phyloP scores from a whole-genome alignment of 2,888 invertebrate genomes.

The Dusona sp. region DNA sequence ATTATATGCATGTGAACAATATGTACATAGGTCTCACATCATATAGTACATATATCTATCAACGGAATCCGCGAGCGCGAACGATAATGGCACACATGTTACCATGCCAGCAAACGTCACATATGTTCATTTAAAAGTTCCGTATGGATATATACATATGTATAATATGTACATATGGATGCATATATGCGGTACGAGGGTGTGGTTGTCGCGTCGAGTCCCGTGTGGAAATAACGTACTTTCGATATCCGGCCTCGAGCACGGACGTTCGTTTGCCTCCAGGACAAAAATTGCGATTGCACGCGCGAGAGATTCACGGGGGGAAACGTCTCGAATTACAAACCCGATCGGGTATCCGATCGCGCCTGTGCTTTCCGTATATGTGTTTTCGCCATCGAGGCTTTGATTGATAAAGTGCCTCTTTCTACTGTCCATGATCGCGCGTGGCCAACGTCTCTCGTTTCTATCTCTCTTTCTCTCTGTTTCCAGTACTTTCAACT shows the following conservation, averaged over 20 bases:
- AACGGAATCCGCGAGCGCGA: constrained; percentile 57
- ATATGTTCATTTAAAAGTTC: constrained; percentile 62
- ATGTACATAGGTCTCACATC: neutral
- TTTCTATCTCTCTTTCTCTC: constrained; percentile 7
- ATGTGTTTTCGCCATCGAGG: constrained; percentile 27
- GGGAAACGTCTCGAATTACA: constrained; percentile 64
- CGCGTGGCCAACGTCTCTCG: constrained; percentile 52
- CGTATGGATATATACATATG: neutral
- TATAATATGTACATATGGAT: neutral
- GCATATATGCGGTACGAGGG: constrained; percentile 9
- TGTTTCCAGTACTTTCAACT: constrained; percentile 2
- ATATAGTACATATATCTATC: constrained; percentile 29
- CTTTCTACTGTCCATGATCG: constrained; percentile 57
- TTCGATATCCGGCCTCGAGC: constrained; percentile 59
- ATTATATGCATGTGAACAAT: neutral
- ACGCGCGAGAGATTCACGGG: constrained; percentile 25
- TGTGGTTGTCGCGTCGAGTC: constrained; percentile 31
- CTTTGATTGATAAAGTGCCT: constrained; percentile 69
- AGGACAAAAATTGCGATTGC: constrained; percentile 52
- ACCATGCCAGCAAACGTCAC: constrained; percentile 59
- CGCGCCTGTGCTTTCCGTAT: constrained; percentile 3
- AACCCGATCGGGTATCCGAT: constrained; percentile 61
- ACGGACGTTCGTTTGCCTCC: constrained; percentile 23
- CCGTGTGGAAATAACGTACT: constrained; percentile 54
- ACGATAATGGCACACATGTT: constrained; percentile 66